phyloP scores from a whole-genome alignment of 2,797 vertebrate genomes.

The Petrocephalus sullivani region DNA sequence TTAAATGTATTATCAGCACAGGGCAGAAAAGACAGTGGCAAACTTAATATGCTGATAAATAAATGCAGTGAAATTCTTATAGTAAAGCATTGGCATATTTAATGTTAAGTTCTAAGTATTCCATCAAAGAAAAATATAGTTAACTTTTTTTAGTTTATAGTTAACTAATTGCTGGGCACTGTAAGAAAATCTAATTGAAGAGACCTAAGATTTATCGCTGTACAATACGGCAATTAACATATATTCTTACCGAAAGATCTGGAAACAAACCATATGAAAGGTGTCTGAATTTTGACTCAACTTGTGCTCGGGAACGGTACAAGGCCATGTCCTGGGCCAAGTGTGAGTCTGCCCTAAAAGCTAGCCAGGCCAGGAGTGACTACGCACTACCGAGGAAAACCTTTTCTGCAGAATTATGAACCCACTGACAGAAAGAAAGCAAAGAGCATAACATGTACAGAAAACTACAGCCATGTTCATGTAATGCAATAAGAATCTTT shows the following conservation, averaged over 20 bases:
- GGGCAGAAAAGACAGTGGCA: background rate
- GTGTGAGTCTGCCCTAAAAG: background rate
- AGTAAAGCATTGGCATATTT: background rate
- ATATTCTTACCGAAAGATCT: background rate
- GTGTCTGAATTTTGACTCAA: background rate
- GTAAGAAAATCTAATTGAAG: background rate
- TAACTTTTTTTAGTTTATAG: background rate
- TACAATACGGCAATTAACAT: background rate
- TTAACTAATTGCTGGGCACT: background rate
- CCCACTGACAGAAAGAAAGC: background rate
- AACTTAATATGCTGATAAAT: background rate
- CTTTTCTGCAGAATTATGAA: background rate
- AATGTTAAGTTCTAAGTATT: background rate
- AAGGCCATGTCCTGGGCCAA: background rate
- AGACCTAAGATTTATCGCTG: background rate
- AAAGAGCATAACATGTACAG: background rate
- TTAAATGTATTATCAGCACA: background rate
- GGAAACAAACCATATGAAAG: background rate
- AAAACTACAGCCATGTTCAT: background rate
- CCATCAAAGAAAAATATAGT: background rate
- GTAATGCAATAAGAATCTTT: background rate
- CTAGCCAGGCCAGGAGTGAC: background rate
- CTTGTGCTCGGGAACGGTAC: background rate
- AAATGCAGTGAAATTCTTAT: background rate
- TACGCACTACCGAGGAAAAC: background rate